A percentile compares a stretch with the other conserved stretches of the same genome.
Evolutionary conservation across 1,140 invertebrate species (phyloP).

Genomic region (Cherax quadricarinatus): DNA sequence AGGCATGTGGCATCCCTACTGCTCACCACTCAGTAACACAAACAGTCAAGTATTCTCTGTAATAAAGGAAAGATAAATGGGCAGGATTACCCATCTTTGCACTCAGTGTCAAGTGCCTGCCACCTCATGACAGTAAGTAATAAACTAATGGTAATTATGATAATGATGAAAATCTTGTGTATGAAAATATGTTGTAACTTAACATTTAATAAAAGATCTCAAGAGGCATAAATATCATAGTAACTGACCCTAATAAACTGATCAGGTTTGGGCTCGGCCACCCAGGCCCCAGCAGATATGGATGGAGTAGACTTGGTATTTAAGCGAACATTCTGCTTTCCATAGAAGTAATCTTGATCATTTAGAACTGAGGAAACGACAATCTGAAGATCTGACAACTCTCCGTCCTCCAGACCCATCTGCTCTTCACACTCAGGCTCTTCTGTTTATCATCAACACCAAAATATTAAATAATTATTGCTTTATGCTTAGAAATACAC

Average conservation of each 20-base stretch:
- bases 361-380: conserved; percentile 78
- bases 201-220: neutral
- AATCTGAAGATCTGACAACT: conserved; percentile 80
- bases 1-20: too few relatives aligned
- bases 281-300: conserved; percentile 79
- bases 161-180: too few relatives aligned
- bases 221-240: neutral
- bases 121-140: too few relatives aligned
- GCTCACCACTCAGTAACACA: too few relatives aligned
- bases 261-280: conserved; percentile 80
- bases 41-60: too few relatives aligned
- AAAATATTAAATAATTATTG: neutral
- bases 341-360: conserved; percentile 73
- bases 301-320: conserved; percentile 33
- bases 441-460: conserved; percentile 20
- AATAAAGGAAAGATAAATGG: too few relatives aligned
- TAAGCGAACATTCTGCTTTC: conserved; percentile 64
- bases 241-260: conserved; percentile 70
- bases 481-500: too few relatives aligned
- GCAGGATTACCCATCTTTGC: too few relatives aligned
- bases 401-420: conserved; percentile 82
- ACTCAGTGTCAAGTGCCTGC: too few relatives aligned
- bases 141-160: too few relatives aligned
- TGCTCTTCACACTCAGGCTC: conserved; percentile 80
- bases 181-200: too few relatives aligned